phyloP scores from a whole-genome alignment of 1,140 invertebrate species.

The Pinna nobilis region DNA sequence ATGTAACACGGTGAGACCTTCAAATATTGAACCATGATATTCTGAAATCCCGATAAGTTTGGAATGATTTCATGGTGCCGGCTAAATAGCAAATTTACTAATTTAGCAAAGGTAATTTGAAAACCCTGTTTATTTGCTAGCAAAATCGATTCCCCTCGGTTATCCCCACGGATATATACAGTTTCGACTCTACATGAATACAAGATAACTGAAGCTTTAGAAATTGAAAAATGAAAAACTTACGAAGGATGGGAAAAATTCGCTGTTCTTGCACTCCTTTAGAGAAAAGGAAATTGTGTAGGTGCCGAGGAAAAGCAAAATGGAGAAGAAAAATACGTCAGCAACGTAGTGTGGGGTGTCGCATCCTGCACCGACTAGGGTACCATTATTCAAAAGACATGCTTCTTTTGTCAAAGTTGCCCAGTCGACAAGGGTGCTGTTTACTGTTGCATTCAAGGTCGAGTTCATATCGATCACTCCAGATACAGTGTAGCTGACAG shows the following conservation, averaged over 20 bases:
- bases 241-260: conserved; percentile 88
- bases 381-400: conserved; percentile 77
- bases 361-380: conserved; percentile 84
- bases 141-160: no score
- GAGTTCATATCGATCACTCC: background rate
- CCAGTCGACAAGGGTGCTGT: conserved; percentile 34
- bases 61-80: no score
- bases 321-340: conserved; percentile 96
- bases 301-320: conserved; percentile 94
- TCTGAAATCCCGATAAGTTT: no score
- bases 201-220: no score
- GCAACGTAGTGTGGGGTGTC: conserved; percentile 53
- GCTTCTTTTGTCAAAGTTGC: conserved; percentile 34
- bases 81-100: no score
- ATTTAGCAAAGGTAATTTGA: no score
- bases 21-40: no score
- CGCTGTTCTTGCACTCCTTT: conserved; percentile 94
- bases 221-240: no score
- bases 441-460: background rate
- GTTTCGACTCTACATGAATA: no score
- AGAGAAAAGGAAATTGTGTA: conserved; percentile 91
- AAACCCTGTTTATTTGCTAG: no score
- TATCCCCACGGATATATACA: no score
- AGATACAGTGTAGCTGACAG: conserved; percentile 10
- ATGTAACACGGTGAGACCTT: no score